These are phyloP conservation scores for Heliopora coerulea DNA, from an alignment of 92 coral and sea anemone genomes.

Conservation along the genomic window DNA sequence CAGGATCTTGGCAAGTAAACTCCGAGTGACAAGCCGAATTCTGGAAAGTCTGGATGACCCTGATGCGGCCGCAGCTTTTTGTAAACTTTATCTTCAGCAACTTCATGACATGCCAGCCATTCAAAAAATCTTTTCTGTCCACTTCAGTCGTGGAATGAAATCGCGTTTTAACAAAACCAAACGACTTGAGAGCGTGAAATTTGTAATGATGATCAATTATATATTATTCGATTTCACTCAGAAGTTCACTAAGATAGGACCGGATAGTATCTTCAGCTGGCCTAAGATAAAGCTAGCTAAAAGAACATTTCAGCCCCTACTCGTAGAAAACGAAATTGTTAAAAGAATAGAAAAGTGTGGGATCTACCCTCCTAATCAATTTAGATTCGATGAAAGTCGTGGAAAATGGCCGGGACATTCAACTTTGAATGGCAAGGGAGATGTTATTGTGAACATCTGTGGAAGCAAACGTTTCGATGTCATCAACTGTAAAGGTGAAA, in stretches of 20 bases:
- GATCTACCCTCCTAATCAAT: slow-evolving; percentile 7
- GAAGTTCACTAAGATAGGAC: neutral
- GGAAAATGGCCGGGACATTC: neutral
- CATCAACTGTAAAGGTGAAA: neutral
- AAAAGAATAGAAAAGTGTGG: slow-evolving; percentile 11
- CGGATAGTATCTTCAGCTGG: neutral
- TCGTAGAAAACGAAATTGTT: neutral
- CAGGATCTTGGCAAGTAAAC: slow-evolving; percentile 20
- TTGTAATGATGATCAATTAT: slow-evolving; percentile 5
- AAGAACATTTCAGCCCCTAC: neutral
- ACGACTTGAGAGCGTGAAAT: neutral
- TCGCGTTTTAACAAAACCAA: slow-evolving; percentile 2
- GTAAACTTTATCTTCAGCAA: slow-evolving; percentile 7
- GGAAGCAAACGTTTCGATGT: neutral
- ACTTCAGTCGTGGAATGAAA: neutral
- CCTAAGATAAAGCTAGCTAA: neutral
- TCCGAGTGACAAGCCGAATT: slow-evolving; percentile 20
- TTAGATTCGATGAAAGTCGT: neutral
- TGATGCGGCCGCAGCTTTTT: slow-evolving; percentile 10
- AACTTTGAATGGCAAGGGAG: slow-evolving; percentile 3
- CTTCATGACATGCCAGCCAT: slow-evolving; percentile 14
- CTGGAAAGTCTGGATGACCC: slow-evolving; percentile 26
- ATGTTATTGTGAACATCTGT: neutral
- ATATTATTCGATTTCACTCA: neutral
- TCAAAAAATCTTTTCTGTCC: slow-evolving; percentile 1